These are phyloP conservation scores for Odontothrips loti DNA, from an alignment of 2,888 invertebrate species.

Conservation along the genomic window DNA sequence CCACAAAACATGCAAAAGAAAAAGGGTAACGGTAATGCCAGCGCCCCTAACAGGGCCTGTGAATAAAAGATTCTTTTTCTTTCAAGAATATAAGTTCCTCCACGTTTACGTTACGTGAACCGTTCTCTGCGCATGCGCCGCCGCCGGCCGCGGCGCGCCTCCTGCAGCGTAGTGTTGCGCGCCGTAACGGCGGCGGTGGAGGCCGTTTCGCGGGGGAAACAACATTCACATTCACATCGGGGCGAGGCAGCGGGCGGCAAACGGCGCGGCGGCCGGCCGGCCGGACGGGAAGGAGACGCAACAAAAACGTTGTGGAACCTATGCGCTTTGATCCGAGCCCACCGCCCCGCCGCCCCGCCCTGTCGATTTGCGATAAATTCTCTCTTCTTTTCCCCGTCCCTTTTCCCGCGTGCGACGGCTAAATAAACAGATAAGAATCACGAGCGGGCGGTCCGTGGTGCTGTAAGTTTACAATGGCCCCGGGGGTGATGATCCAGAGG, in stretches of 20 bases:
- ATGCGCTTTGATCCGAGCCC: not conserved
- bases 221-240: no score
- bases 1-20: no score
- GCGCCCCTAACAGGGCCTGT: no score
- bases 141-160: no score
- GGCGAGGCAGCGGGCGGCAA: not conserved
- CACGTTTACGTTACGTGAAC: no score
- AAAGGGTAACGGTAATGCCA: no score
- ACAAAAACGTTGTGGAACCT: not conserved
- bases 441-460: not conserved
- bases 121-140: no score
- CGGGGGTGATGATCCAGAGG: not conserved
- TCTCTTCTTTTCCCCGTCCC: not conserved
- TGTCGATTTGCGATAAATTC: not conserved
- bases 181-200: no score
- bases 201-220: no score
- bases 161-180: no score
- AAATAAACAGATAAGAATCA: not conserved
- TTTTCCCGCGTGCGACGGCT: not conserved
- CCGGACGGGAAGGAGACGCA: not conserved
- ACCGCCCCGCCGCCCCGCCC: not conserved
- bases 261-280: not conserved
- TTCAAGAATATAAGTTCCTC: no score
- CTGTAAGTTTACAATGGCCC: not conserved
- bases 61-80: no score